Evolutionary conservation across 2,113 vertebrate genomes (phyloP).

Genomic region (Connochaetes taurinus): DNA sequence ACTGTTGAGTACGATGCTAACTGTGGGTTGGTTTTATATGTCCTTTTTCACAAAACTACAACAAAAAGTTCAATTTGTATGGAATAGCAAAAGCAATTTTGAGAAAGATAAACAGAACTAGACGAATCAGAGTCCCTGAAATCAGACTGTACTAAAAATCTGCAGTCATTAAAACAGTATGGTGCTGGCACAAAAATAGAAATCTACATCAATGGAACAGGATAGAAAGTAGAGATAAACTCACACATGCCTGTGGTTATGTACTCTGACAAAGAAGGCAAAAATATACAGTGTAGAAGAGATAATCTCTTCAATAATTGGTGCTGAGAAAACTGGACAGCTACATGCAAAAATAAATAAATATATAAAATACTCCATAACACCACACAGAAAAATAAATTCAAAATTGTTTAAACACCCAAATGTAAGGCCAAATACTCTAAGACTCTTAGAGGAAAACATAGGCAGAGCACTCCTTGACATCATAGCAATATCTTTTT

Average conservation of each 20-base stretch:
- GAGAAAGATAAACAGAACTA: background rate
- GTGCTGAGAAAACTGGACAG: background rate
- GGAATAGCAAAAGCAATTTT: background rate
- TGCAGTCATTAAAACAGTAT: background rate
- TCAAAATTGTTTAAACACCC: background rate
- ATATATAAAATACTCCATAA: background rate
- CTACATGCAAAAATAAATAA: background rate
- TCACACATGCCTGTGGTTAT: fast-evolving
- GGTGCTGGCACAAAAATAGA: background rate
- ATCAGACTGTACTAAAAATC: background rate
- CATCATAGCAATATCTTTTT: background rate
- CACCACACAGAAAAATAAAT: background rate
- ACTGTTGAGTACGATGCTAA: background rate
- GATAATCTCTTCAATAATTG: background rate
- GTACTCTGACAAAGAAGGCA: background rate
- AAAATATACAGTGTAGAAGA: background rate
- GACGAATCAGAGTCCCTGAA: background rate
- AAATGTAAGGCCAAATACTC: background rate
- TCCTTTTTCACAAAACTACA: background rate
- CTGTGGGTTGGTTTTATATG: background rate
- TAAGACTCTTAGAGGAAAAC: background rate
- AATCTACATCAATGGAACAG: background rate
- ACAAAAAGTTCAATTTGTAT: background rate
- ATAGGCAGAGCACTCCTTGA: background rate
- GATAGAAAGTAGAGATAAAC: background rate